Evolutionary conservation across 2,113 vertebrate species (phyloP), one percentile per base, ranked within the genome.

Genomic region (Natator depressus): DNA sequence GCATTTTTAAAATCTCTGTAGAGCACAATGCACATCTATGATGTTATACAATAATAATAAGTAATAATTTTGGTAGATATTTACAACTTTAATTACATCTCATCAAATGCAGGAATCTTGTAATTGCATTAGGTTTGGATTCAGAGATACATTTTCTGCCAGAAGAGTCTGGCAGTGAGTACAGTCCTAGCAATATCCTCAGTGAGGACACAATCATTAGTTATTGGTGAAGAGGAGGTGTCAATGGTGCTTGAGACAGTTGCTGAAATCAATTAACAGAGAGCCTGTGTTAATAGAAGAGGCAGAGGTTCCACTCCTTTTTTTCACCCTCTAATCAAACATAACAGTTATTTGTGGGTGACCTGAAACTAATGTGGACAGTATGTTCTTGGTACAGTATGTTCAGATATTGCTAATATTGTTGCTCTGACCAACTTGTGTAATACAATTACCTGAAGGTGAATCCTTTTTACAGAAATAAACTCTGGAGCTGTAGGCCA

Each of bases 241-340:
- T 93, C 87, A 89, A 82, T 38, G 85, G 87, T 83, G 53, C 96
- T 97, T 93, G 88, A 97, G 82, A 59, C 83, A 88, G 88, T 47
- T 50, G 59, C 46, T 97, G 91, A 96, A 91, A 93, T 80, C 93
- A 93, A 53, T 92, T 94, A 95, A 88, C 75, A 82, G 0, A 3
- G 50, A 86, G 3, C 24, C 25, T 31, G 4, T 24, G 57, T 53
- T 88, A 87, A 93, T 0, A 0, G 49, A 94, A 93, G 8, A 94
- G 38, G 62, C 82, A 86, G 2, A 87, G 49, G 8, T 89, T 92
- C 86, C 72, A 87, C 14, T 84, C 8, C 17, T 76, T 88, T 94
- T 90, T 94, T 94, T 90, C 55, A 82, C 50, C 93, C 65, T 89
- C 80, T 35, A 65, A 47, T 27, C 46, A 89, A 17, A 42, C 42